Percentiles rank a stretch among this genome's conserved stretches.
These are phyloP conservation scores for Liasis olivaceus DNA, from an alignment of 2,797 vertebrate genomes.

Conservation along the genomic window DNA sequence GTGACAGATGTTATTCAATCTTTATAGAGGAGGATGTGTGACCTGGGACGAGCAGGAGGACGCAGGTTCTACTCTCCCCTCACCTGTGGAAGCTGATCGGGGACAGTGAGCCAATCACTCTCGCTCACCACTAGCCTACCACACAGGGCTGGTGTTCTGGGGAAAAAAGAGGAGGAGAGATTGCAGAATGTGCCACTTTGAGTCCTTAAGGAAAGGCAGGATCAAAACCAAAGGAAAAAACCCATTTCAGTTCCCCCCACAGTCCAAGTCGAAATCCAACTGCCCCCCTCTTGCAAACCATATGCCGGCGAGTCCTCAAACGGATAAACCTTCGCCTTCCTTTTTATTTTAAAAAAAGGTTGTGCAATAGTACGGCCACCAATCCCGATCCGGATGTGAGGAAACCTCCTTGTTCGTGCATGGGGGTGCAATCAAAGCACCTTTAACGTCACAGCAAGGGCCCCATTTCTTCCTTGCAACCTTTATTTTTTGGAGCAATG, in stretches of 20 bases:
- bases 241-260: background rate
- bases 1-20: background rate
- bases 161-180: background rate
- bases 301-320: background rate
- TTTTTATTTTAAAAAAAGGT: slow-evolving; percentile 14
- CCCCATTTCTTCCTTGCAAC: background rate
- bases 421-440: background rate
- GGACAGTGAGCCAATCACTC: too few species aligned
- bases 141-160: background rate
- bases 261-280: background rate
- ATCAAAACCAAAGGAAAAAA: background rate
- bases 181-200: background rate
- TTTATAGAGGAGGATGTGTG: background rate
- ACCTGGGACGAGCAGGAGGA: background rate
- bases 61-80: background rate
- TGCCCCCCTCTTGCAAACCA: background rate
- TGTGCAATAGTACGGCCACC: slow-evolving; percentile 42
- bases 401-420: background rate
- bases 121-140: background rate
- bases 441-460: background rate
- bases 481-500: background rate
- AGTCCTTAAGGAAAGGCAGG: background rate
- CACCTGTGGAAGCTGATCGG: too few species aligned
- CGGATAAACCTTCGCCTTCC: background rate
- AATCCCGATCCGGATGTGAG: slow-evolving; percentile 24